Base-by-base conservation (phyloP, 2,888 invertebrate species). In the Hyppa rectilinea region DNA sequence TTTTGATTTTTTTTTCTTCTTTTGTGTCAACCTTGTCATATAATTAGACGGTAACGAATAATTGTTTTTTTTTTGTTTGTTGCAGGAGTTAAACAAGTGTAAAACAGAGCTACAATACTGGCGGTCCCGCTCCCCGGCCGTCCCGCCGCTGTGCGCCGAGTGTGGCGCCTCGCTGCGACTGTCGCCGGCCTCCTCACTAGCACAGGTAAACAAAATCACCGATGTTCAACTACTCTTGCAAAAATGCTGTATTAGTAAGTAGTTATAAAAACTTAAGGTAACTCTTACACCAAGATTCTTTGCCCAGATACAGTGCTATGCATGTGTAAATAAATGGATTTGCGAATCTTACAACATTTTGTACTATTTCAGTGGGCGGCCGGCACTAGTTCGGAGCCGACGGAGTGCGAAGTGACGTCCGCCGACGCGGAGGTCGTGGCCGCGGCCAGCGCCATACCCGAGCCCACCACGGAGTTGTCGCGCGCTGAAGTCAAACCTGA, bases 101-200 rank as follows among this genome's bases (percentile, higher is more conserved):
- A 98, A 98, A 95, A 98, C 98, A 45, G 98, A 98, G 94, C 93
- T 98, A 87, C 98, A 98, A 93, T 98, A 98, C 93, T 98, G 98
- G 98, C 97, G 98, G 71, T 98, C 98, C 52, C 98, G 98, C 85
- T 98, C 98, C 76, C 98, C 98, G 17, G 98, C 98, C 79, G 96
- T 96, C 83, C 96, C 96, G 78, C 97, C 97, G 76, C 96, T 97
- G 68, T 98, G 98, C 88, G 97, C 97, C 45, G 97, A 97, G 82
- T 98, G 98, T 89, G 98, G 98, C 69, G 94, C 93, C 56, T 86
- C 93, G 73, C 88, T 94, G 77, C 89, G 92, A 0, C 87, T 93
- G 66, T 91, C 93, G 82, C 93, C 94, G 12, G 82, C 89, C 55
- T 87, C 91, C 7, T 88, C 92, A 23, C 88, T 93, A 20, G 91